Conservation (phyloP, 2,113 vertebrate species). For the Gila orcuttii region DNA sequence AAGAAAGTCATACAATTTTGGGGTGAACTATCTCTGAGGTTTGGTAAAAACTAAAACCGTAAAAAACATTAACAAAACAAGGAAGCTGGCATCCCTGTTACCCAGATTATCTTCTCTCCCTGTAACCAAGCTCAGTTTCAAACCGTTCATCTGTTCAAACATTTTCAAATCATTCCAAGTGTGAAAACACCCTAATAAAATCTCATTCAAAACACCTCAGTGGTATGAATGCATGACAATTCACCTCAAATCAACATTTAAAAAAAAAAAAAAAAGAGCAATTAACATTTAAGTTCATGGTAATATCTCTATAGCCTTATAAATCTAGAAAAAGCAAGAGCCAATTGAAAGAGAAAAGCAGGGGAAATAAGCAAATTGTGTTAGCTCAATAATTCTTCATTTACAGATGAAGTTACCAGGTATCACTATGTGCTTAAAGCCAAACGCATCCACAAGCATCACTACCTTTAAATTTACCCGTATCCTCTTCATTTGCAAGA, state of each 20-base stretch:
- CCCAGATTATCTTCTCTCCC: too few species aligned
- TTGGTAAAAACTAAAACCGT: background rate
- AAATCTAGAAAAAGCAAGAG: background rate
- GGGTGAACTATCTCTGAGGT: background rate
- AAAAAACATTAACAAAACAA: background rate
- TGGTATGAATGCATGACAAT: background rate
- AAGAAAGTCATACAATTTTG: background rate
- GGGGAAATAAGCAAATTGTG: conserved; percentile 59
- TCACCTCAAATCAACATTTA: background rate
- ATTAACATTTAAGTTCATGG: background rate
- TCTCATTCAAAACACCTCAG: background rate
- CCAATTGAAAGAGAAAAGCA: conserved; percentile 26
- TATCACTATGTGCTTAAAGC: background rate
- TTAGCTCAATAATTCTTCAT: conserved; percentile 18
- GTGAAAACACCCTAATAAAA: conserved; percentile 6
- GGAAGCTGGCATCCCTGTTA: background rate
- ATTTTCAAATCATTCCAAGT: background rate
- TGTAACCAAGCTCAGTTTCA: too few species aligned
- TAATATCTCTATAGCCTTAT: background rate
- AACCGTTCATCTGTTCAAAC: too few species aligned
- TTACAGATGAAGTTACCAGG: conserved; percentile 3
- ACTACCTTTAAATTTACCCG: conserved; percentile 91
- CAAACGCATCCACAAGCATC: conserved; percentile 69
- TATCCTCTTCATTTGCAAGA: conserved; percentile 88
- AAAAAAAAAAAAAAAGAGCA: background rate